These are phyloP conservation scores for Drosophila lacertosa DNA, from an alignment of 1,140 invertebrate species.

Conservation along the genomic window DNA sequence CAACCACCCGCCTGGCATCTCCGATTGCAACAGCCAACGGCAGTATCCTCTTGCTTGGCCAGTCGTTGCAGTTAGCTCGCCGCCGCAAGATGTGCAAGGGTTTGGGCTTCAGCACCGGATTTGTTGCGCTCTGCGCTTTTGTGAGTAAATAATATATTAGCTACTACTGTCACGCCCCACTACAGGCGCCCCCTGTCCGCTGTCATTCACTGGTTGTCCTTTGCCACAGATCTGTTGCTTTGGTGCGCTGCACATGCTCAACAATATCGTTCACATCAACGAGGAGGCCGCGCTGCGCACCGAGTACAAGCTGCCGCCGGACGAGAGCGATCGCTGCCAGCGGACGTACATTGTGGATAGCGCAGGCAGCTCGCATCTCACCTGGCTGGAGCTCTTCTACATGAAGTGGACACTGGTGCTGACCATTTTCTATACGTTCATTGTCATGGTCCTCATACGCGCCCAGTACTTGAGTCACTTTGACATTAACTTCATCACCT, in stretches of 20 bases:
- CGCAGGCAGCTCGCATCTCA: slow-evolving; percentile 24
- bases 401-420: slow-evolving; percentile 59
- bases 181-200: too few relatives aligned
- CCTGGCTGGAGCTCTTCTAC: slow-evolving; percentile 50
- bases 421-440: slow-evolving; percentile 51
- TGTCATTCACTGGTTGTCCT: not conserved
- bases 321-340: slow-evolving; percentile 18
- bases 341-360: slow-evolving; percentile 30
- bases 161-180: too few relatives aligned
- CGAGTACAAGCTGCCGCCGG: not conserved
- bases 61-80: slow-evolving; percentile 22
- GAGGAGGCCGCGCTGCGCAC: slow-evolving; percentile 2
- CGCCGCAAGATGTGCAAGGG: slow-evolving; percentile 48
- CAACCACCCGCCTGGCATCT: slow-evolving; percentile 5
- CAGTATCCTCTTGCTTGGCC: slow-evolving; percentile 10
- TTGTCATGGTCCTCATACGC: slow-evolving; percentile 43
- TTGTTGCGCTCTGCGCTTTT: slow-evolving; percentile 48
- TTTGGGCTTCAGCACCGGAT: slow-evolving; percentile 39
- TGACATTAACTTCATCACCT: slow-evolving; percentile 48
- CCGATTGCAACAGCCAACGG: slow-evolving; percentile 36
- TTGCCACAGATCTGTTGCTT: slow-evolving; percentile 51
- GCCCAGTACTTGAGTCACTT: slow-evolving; percentile 54
- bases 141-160: too few relatives aligned
- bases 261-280: slow-evolving; percentile 46
- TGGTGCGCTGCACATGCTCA: slow-evolving; percentile 52